These are phyloP conservation scores for Synergus gifuensis DNA, from an alignment of 2,888 invertebrate genomes.

Conservation along the genomic window DNA sequence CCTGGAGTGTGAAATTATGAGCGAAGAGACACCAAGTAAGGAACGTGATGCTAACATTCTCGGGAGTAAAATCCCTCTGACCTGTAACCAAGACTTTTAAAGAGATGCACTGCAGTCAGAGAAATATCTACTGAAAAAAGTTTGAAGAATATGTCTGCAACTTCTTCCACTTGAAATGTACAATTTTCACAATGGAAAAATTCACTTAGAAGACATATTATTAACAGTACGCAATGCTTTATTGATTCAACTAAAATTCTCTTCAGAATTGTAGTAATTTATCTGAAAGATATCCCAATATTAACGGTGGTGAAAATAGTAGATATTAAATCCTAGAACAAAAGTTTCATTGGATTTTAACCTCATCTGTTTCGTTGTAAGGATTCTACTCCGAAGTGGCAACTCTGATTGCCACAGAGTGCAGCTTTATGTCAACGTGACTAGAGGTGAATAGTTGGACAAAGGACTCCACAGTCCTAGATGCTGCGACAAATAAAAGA, in stretches of 20 bases:
- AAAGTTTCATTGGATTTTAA: conserved; percentile 38
- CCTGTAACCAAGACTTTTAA: conserved; percentile 20
- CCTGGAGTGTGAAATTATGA: conserved; percentile 12
- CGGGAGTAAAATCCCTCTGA: background rate
- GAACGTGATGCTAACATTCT: conserved; percentile 20
- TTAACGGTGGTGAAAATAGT: conserved; percentile 5
- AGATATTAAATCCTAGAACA: background rate
- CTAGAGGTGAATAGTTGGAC: conserved; percentile 24
- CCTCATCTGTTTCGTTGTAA: conserved; percentile 30
- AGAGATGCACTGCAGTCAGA: background rate
- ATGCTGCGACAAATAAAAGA: conserved; percentile 12
- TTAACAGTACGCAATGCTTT: background rate
- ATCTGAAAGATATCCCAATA: background rate
- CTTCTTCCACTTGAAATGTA: background rate
- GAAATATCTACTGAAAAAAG: background rate
- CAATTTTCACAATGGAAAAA: background rate
- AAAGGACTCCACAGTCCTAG: conserved; percentile 20
- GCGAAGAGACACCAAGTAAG: conserved; percentile 16
- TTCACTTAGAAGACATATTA: background rate
- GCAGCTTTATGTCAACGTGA: conserved; percentile 28
- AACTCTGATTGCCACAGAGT: conserved; percentile 33
- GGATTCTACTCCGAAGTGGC: conserved; percentile 14
- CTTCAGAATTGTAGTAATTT: background rate
- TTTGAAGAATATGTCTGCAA: background rate
- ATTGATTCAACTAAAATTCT: too few species aligned